Evolutionary conservation across 2,797 vertebrate genomes (phyloP).

Genomic region (Acestrorhynchus altus): DNA sequence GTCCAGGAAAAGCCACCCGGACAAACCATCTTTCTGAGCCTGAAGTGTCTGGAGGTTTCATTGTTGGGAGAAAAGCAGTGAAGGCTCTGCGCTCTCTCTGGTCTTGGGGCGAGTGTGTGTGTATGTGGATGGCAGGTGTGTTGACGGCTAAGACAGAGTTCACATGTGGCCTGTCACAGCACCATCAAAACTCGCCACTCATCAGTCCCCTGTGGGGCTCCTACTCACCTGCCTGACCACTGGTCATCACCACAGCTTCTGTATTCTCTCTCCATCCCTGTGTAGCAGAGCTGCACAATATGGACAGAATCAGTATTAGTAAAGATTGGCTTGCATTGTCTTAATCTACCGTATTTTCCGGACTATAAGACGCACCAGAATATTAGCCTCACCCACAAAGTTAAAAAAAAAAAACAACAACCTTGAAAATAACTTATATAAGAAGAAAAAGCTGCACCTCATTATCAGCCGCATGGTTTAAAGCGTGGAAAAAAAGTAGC

Average conservation of each 20-base stretch:
- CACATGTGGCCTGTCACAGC: slow-evolving; percentile 34
- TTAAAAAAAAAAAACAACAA: no score
- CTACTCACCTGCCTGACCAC: slow-evolving; percentile 33
- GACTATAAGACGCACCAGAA: no score
- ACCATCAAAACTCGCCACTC: slow-evolving; percentile 23
- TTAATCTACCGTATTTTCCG: no score
- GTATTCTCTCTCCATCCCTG: background rate
- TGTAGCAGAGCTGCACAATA: background rate
- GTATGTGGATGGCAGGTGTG: slow-evolving; percentile 17
- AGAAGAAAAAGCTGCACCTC: no score
- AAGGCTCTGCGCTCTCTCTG: slow-evolving; percentile 4
- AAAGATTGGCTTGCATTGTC: background rate
- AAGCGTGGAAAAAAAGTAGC: no score
- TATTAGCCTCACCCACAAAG: no score
- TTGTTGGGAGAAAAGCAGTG: background rate
- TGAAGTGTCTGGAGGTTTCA: background rate
- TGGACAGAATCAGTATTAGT: no score
- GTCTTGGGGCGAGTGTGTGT: background rate
- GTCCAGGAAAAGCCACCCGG: no score
- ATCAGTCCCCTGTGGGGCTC: slow-evolving; percentile 3
- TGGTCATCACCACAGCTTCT: slow-evolving; percentile 1
- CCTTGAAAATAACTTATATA: no score
- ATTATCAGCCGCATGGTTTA: no score
- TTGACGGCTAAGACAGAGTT: slow-evolving; percentile 26
- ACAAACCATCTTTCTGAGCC: background rate